phyloP scores from a whole-genome alignment of 92 coral and sea anemone species.

The Porites rus region DNA sequence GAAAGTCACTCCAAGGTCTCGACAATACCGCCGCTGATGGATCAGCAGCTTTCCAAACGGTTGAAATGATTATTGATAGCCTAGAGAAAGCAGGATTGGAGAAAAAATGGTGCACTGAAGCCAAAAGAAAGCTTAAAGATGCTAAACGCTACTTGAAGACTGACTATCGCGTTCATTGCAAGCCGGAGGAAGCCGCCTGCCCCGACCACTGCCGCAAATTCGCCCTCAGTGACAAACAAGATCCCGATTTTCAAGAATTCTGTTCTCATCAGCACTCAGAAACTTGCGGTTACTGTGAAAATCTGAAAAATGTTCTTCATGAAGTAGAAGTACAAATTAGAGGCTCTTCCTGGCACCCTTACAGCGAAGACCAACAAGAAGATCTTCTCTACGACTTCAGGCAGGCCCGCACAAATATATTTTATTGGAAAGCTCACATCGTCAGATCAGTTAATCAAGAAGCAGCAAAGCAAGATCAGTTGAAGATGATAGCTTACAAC shows the following conservation, averaged over 20 bases:
- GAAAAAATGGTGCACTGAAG: background rate
- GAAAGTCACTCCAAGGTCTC: no score
- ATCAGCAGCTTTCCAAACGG: constrained; percentile 34
- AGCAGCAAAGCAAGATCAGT: constrained; percentile 40
- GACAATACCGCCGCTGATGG: no score
- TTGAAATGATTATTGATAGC: constrained; percentile 49
- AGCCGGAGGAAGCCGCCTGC: constrained; percentile 7
- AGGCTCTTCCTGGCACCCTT: constrained; percentile 52
- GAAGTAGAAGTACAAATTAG: constrained; percentile 36
- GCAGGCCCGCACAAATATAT: constrained; percentile 33
- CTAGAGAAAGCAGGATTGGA: constrained; percentile 60
- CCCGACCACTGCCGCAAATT: constrained; percentile 4
- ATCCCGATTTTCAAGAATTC: constrained; percentile 39
- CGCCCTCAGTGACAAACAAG: constrained; percentile 10
- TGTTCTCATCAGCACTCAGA: constrained; percentile 53
- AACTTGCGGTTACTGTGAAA: constrained; percentile 37
- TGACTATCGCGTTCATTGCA: constrained; percentile 33
- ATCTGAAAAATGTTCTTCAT: constrained; percentile 41
- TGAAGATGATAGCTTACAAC: constrained; percentile 13
- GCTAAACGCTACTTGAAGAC: constrained; percentile 35
- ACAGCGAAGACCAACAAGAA: constrained; percentile 50
- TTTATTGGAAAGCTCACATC: constrained; percentile 61
- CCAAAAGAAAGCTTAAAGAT: constrained; percentile 31
- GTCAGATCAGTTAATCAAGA: constrained; percentile 50
- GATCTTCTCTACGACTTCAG: constrained; percentile 59